Evolutionary conservation across 2,797 vertebrate genomes (phyloP).

Genomic region (Myioborus miniatus): DNA sequence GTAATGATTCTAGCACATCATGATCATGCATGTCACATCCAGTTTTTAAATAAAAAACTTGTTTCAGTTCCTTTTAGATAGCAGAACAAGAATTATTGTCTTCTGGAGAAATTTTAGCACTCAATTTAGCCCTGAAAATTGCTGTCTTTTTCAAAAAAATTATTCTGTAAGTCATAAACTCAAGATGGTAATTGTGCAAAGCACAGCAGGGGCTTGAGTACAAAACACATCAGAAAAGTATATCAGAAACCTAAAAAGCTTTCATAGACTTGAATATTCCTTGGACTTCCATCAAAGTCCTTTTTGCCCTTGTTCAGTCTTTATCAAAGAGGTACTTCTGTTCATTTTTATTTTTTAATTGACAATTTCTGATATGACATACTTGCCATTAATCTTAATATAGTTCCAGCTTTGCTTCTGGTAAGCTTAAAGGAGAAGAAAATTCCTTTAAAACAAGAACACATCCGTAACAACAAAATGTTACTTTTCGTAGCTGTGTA

Average conservation of each 20-base stretch:
- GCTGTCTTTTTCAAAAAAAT: neutral
- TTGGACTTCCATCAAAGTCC: neutral
- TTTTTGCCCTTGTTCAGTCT: neutral
- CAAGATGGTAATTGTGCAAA: neutral
- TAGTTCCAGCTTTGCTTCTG: neutral
- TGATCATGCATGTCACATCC: neutral
- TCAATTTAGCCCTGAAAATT: neutral
- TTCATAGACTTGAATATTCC: neutral
- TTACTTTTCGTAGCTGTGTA: accelerated
- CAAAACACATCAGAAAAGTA: neutral
- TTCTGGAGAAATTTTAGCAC: neutral
- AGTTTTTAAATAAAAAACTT: neutral
- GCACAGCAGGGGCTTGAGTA: neutral
- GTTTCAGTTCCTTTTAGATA: neutral
- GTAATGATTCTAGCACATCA: neutral
- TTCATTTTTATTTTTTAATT: neutral
- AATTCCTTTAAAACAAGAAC: neutral
- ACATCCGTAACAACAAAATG: neutral
- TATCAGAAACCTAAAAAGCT: neutral
- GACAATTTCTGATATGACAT: neutral
- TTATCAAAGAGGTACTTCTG: neutral
- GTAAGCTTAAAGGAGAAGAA: neutral
- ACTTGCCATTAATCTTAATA: neutral
- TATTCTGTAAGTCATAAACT: neutral
- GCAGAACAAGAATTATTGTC: neutral